Evolutionary conservation across 2,113 vertebrate species (phyloP).

Genomic region (Ia io): DNA sequence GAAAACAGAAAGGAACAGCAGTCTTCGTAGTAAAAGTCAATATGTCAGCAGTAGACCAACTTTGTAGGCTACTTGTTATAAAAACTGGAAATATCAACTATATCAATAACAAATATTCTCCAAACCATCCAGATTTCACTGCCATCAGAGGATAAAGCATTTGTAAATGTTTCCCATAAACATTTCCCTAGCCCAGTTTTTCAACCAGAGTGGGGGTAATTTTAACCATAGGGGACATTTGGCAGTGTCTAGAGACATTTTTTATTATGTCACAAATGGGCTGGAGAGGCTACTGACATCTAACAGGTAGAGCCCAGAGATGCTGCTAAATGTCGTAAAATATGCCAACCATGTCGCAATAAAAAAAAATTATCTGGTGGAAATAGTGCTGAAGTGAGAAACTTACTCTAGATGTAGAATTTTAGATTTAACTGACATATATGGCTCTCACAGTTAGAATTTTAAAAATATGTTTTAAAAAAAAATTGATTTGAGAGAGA

Average conservation of each 20-base stretch:
- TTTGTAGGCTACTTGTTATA: not conserved
- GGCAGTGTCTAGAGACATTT: not conserved
- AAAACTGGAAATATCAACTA: not conserved
- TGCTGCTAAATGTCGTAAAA: not conserved
- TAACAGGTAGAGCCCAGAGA: not conserved
- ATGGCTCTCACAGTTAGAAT: not conserved
- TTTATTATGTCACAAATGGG: not conserved
- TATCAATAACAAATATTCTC: not conserved
- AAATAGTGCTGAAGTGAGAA: not conserved
- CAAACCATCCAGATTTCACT: not conserved
- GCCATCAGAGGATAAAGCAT: not conserved
- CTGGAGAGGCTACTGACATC: not conserved
- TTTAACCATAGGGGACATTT: not conserved
- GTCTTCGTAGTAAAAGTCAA: not conserved
- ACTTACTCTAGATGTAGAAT: not conserved
- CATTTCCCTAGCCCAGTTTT: not conserved
- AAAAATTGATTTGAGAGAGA: not conserved
- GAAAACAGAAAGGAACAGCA: not conserved
- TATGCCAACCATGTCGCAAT: not conserved
- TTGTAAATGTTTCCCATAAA: not conserved
- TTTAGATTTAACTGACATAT: not conserved
- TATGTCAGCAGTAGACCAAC: not conserved
- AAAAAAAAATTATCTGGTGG: not conserved
- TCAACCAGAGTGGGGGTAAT: not conserved
- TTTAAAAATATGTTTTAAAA: not conserved